Percentiles rank a stretch among this genome's conserved stretches.
These are phyloP conservation scores for Typhlichthys eigenmanni DNA, from an alignment of 2,797 vertebrate genomes.

Conservation along the genomic window DNA sequence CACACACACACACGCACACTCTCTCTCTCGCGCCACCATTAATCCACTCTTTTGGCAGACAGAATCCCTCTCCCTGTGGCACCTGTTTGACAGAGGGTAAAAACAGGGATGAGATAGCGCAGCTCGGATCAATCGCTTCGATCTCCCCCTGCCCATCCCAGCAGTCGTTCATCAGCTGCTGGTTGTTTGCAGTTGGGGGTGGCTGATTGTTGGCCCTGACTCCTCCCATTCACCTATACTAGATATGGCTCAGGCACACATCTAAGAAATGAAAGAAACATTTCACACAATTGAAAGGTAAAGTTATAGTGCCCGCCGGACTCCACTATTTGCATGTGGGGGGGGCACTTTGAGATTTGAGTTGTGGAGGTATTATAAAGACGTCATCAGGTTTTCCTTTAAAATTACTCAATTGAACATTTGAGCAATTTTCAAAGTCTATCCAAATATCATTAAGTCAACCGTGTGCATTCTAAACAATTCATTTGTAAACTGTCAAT, in stretches of 20 bases:
- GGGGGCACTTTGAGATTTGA: too few relatives aligned
- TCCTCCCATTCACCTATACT: slow-evolving; percentile 7
- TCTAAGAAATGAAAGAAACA: not conserved
- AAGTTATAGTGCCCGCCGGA: too few relatives aligned
- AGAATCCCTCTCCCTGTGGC: slow-evolving; percentile 80
- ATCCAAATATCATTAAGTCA: not conserved
- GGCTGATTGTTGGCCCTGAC: slow-evolving; percentile 44
- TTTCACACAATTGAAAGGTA: not conserved
- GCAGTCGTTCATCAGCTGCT: slow-evolving; percentile 74
- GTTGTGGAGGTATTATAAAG: too few relatives aligned
- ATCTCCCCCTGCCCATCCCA: slow-evolving; percentile 72
- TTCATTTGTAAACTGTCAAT: not conserved
- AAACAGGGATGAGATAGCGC: slow-evolving; percentile 78
- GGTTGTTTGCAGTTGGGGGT: slow-evolving; percentile 53
- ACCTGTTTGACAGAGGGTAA: slow-evolving; percentile 81
- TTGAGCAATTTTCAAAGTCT: too few relatives aligned
- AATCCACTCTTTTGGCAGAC: slow-evolving; percentile 79
- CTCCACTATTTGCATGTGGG: too few relatives aligned
- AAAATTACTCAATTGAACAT: too few relatives aligned
- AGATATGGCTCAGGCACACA: not conserved
- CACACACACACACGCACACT: not conserved
- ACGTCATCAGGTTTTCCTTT: too few relatives aligned
- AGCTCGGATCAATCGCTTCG: slow-evolving; percentile 79
- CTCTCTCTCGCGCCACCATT: slow-evolving; percentile 64
- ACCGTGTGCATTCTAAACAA: not conserved